Percentiles rank a stretch among this genome's conserved stretches.
These are phyloP conservation scores for Phainopepla nitens DNA, from an alignment of 2,113 vertebrate genomes.

Conservation along the genomic window DNA sequence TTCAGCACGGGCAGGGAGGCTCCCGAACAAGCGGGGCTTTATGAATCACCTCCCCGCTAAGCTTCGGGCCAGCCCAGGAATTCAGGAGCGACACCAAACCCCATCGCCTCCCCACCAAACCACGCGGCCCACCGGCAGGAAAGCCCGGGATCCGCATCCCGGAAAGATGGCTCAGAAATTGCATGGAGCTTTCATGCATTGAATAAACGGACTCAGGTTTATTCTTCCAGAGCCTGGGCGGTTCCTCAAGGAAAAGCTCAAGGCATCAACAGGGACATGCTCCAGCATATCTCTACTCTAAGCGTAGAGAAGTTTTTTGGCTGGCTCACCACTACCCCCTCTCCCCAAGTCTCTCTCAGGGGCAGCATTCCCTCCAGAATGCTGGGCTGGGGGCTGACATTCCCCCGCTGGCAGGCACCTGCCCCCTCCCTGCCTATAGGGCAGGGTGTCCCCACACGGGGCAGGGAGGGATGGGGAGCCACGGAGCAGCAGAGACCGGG, in stretches of 20 bases:
- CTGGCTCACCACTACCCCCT: neutral
- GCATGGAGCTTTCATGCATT: neutral
- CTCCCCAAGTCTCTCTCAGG: neutral
- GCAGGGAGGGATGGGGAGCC: neutral
- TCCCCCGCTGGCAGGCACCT: neutral
- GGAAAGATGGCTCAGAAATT: neutral
- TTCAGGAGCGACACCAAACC: neutral
- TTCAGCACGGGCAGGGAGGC: neutral
- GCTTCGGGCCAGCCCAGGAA: neutral
- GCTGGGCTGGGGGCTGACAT: too few species aligned
- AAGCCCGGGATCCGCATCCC: neutral
- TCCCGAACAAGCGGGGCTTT: slow-evolving; percentile 40
- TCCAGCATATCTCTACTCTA: neutral
- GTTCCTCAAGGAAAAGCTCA: neutral
- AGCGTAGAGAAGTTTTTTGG: neutral
- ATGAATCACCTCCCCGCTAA: neutral
- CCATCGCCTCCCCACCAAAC: neutral
- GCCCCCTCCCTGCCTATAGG: neutral
- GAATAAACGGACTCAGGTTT: neutral
- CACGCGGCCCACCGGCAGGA: neutral
- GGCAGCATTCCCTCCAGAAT: neutral
- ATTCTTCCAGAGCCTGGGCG: neutral
- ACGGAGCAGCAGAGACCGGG: neutral
- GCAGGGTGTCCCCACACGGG: neutral
- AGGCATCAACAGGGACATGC: neutral